Evolutionary conservation across 2,113 vertebrate genomes (phyloP).

Genomic region (Astur gentilis): DNA sequence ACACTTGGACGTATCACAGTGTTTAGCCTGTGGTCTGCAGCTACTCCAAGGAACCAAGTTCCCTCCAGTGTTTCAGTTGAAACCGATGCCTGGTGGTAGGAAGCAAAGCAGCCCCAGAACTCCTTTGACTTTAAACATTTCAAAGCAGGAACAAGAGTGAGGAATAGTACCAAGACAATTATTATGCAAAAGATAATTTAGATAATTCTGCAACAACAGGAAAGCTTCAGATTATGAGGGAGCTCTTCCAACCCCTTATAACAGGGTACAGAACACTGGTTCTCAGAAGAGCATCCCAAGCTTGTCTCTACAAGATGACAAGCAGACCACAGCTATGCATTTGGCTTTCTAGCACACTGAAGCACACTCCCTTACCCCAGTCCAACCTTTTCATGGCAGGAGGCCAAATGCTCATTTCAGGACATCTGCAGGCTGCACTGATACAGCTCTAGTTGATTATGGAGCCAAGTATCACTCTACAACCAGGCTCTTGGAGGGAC

Average conservation of each 20-base stretch:
- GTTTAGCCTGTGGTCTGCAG: not conserved
- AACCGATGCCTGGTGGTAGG: not conserved
- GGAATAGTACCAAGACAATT: not conserved
- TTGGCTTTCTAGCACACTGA: not conserved
- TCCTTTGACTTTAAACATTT: not conserved
- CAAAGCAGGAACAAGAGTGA: not conserved
- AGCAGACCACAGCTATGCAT: not conserved
- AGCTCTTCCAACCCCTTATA: not conserved
- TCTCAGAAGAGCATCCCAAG: not conserved
- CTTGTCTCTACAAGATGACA: not conserved
- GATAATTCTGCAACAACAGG: not conserved
- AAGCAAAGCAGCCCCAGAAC: not conserved
- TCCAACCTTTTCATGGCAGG: not conserved
- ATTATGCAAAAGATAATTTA: not conserved
- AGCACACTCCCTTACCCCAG: not conserved
- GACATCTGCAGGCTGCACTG: not conserved
- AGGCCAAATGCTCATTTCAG: not conserved
- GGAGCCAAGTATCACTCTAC: not conserved
- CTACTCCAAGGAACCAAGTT: not conserved
- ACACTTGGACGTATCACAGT: fast-evolving
- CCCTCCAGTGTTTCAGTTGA: not conserved
- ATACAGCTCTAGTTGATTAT: not conserved
- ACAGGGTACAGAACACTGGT: not conserved
- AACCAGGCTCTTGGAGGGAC: not conserved
- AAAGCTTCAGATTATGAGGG: not conserved